Conservation (phyloP, 2,888 invertebrate species). For the Melanostoma scalare region DNA sequence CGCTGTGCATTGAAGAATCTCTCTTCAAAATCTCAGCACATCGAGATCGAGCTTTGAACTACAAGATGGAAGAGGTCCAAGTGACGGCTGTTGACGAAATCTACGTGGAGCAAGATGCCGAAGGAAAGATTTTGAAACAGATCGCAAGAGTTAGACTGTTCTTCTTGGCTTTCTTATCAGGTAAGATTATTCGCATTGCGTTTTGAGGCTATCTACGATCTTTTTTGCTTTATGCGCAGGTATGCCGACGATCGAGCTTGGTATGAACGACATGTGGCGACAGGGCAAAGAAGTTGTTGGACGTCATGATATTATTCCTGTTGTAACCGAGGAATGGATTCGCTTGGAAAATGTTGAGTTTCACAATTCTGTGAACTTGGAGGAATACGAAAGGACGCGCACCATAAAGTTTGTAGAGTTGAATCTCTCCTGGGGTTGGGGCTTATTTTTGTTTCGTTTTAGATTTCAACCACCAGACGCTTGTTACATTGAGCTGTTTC, state of each 20-base stretch:
- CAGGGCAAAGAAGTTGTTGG: constrained; percentile 99
- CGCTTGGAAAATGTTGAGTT: constrained; percentile 96
- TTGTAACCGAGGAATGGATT: constrained; percentile 99
- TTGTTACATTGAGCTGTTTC: constrained; percentile 97
- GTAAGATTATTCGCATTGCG: constrained; percentile 80
- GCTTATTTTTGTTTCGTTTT: constrained; percentile 69
- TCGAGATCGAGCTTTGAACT: constrained; percentile 93
- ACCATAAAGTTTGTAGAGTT: constrained; percentile 88
- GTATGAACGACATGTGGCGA: constrained; percentile 98
- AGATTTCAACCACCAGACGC: constrained; percentile 98
- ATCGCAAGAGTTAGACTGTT: constrained; percentile 97
- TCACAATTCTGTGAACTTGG: constrained; percentile 95
- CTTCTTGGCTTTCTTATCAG: constrained; percentile 97
- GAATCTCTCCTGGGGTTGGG: background rate
- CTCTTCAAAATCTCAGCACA: constrained; percentile 93
- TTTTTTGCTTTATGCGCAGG: constrained; percentile 82
- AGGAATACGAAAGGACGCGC: constrained; percentile 92
- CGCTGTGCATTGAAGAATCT: constrained; percentile 95
- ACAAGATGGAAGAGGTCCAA: constrained; percentile 98
- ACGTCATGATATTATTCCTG: constrained; percentile 98
- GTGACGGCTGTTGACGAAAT: constrained; percentile 96
- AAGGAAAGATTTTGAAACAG: constrained; percentile 93
- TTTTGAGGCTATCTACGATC: background rate
- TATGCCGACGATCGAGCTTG: constrained; percentile 98
- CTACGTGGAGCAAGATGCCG: constrained; percentile 93